phyloP scores from a whole-genome alignment of 2,888 invertebrate species.

The Carpatolechia fugitivella region DNA sequence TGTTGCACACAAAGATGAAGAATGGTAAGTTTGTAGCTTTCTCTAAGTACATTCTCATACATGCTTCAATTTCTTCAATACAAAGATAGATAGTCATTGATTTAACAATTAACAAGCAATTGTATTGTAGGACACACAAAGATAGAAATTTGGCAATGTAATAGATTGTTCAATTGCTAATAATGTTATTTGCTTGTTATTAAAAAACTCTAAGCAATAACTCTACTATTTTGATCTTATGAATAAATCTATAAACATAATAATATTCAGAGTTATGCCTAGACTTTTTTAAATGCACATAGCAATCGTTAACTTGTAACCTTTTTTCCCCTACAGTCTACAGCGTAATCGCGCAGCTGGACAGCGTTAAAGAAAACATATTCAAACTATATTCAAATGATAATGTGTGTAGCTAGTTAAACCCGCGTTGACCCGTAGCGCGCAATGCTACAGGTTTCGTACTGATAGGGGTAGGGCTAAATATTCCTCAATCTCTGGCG shows the following conservation, averaged over 20 bases:
- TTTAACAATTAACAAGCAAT: too few relatives aligned
- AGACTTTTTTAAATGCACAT: slow-evolving; percentile 64
- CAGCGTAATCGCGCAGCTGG: slow-evolving; percentile 73
- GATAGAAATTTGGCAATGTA: neutral
- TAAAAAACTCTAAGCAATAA: slow-evolving; percentile 69
- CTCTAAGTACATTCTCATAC: neutral
- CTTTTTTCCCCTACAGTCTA: slow-evolving; percentile 80
- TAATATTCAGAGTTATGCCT: slow-evolving; percentile 46
- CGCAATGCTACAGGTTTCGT: slow-evolving; percentile 80
- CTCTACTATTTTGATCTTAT: slow-evolving; percentile 9
- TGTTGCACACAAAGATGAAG: slow-evolving; percentile 99
- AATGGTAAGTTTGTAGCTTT: slow-evolving; percentile 89
- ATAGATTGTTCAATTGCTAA: slow-evolving; percentile 26
- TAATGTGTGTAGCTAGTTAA: slow-evolving; percentile 74
- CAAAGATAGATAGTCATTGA: too few relatives aligned
- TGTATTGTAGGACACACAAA: neutral
- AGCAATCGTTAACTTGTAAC: slow-evolving; percentile 70
- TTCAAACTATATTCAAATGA: slow-evolving; percentile 65
- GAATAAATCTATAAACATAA: neutral
- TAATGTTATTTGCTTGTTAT: slow-evolving; percentile 59
- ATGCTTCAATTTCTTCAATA: neutral
- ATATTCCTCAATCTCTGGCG: slow-evolving; percentile 68
- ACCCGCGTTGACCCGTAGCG: slow-evolving; percentile 78
- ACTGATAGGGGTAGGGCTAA: slow-evolving; percentile 75
- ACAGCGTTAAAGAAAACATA: slow-evolving; percentile 67